Base-by-base conservation (phyloP, 1,140 invertebrate genomes). In the Geopemphigus sp. region DNA sequence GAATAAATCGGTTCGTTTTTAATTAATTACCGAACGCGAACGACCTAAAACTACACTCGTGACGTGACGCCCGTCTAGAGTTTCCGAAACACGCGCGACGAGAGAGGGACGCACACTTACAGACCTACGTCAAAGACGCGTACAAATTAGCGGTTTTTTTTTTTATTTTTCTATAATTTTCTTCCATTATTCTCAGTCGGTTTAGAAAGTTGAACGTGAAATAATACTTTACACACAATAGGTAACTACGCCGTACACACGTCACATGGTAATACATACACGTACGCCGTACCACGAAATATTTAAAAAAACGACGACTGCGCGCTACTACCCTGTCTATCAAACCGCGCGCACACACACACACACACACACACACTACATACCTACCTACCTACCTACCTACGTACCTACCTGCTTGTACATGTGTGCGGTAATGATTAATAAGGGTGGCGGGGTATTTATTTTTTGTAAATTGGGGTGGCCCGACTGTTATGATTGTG, bases 21-120 rank as follows among this genome's bases (percentile, higher is more conserved):
- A 76, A 76, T 76, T 76, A 76, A 76, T 76, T 76, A 59, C 73
- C 10, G 26, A 76, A n/a, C 73, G 73, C 73, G 54, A 76, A 76
- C 72, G 17, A 45, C 45, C 50, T n/a, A 14, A 73, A 4, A 39
- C 8, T 39, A n/a, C 32, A 39, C 8, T 39, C 32, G 3, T 3
- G n/a, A 19, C 54, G 14, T 50, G 47, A 50, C 11, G 47, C 12
- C 5, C 47, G 47, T 1, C 32, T 3, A 39, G 32, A 39, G 32
- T 39, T 4, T 24, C 54, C 17, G 32, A n/a, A 66, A 66, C 63
- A 66, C 32, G 11, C 19, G n/a, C 22, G 66, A 50, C 22, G 29
- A 26, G 66, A 50, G 64, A 68, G 12, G 17, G 24, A 24, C 15
- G n/a, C 15, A 50, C 50, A 70, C 14, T 56, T 22, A 53, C 24